These are phyloP conservation scores for Chamaetylas fuelleborni DNA, from an alignment of 2,113 vertebrate species.

Conservation along the genomic window DNA sequence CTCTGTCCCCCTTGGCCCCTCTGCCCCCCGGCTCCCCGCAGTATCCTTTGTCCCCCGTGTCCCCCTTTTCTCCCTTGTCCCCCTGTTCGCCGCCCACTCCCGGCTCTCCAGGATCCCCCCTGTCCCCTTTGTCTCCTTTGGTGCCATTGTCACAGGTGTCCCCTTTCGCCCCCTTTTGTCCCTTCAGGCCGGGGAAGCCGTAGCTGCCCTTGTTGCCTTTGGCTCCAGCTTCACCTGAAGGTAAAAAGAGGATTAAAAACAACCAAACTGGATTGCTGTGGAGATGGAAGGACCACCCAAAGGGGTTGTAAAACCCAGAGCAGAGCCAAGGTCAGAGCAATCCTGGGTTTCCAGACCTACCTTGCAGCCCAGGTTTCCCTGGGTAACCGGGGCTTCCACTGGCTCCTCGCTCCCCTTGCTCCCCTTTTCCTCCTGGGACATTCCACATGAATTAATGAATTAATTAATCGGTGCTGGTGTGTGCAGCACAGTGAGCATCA, in stretches of 20 bases:
- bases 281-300: not conserved
- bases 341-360: conserved; percentile 51
- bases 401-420: conserved; percentile 82
- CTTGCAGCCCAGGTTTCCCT: conserved; percentile 90
- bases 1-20: conserved; percentile 82
- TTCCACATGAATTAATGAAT: not conserved
- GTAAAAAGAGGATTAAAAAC: not conserved
- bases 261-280: not conserved
- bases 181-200: conserved; percentile 81
- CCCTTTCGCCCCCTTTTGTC: conserved; percentile 84
- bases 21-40: conserved; percentile 81
- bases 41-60: conserved; percentile 84
- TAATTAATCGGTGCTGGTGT: not conserved
- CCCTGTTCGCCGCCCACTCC: conserved; percentile 77
- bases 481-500: not conserved
- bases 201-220: conserved; percentile 87
- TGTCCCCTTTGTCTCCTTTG: conserved; percentile 87
- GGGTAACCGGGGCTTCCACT: conserved; percentile 81
- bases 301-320: not conserved
- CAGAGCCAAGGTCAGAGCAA: not conserved
- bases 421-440: conserved; percentile 86
- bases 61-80: conserved; percentile 82
- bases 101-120: conserved; percentile 71
- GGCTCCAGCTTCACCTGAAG: conserved; percentile 82
- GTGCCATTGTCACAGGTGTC: conserved; percentile 84